Evolutionary conservation across 2,797 vertebrate genomes (phyloP).

Genomic region (Sparidentex hasta): DNA sequence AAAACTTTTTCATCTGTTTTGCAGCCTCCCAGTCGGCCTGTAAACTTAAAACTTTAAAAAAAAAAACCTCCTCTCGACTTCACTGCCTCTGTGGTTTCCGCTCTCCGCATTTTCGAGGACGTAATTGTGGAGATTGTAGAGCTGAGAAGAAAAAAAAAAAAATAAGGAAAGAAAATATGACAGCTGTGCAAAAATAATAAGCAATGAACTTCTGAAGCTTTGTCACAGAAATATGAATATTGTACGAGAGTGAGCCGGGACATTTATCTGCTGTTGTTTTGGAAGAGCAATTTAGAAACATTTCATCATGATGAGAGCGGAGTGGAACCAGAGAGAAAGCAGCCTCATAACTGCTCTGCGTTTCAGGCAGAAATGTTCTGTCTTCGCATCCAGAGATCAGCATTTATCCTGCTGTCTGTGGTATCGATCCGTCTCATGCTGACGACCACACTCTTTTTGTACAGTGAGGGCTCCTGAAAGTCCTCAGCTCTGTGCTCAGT

Average conservation of each 20-base stretch:
- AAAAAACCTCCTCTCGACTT: not conserved
- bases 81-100: not conserved
- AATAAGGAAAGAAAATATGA: not conserved
- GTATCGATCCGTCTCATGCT: conserved; percentile 63
- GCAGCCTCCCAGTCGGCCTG: not conserved
- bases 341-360: conserved; percentile 4
- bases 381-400: conserved; percentile 48
- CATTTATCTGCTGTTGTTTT: conserved; percentile 7
- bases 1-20: not conserved
- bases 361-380: conserved; percentile 29
- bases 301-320: conserved; percentile 19
- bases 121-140: not conserved
- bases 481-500: conserved; percentile 18
- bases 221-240: conserved; percentile 24
- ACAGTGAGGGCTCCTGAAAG: conserved; percentile 44
- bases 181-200: not conserved
- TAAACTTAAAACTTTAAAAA: not conserved
- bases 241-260: not conserved
- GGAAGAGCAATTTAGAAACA: conserved; percentile 5
- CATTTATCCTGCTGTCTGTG: conserved; percentile 49
- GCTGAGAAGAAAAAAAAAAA: not conserved
- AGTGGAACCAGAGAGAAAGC: conserved; percentile 25
- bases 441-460: conserved; percentile 52
- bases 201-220: not conserved
- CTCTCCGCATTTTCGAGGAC: not conserved